Base-by-base conservation (phyloP, 2,113 vertebrate species). In the Picathartes gymnocephalus region DNA sequence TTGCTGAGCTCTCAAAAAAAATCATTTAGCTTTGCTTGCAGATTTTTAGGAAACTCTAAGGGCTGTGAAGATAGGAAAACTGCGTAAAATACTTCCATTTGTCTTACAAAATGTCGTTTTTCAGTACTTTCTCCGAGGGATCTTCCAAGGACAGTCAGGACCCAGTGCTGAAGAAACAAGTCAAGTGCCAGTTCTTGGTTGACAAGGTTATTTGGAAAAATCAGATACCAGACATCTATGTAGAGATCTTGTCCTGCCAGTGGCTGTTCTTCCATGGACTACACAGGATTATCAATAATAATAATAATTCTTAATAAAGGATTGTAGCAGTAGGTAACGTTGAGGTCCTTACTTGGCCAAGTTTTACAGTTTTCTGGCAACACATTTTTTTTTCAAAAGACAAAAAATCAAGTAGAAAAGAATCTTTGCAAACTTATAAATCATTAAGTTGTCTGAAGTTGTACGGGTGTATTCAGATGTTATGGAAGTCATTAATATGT, bases 1-100 rank as follows among this genome's bases (percentile, higher is more conserved):
- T 27, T 79, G 50, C 45, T 57, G 54, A 91, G 50, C 6, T 87
- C 74, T 85, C 48, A 72, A 94, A 88, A 88, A 78, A 91, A 68
- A 85, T 73, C 58, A 82, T 18, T 90, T 57, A 31, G 54, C 9
- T 81, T 89, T 81, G 11, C 53, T 65, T 91, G 53, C 39, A 76
- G 53, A 72, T 42, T 81, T 92, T 88, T 68, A 64, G 31, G 44
- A 82, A 92, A 37, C 15, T 68, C 24, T 47, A 31, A 64, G 53
- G 35, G 15, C 25, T 84, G 37, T 74, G 51, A 81, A 88, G 62
- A 47, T 7, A 42, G 48, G 71, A 81, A 81, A 82, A n/a, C 3
- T 62, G 11, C 19, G 57, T 69, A 35, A 94, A 92, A 54, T 80
- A 30, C 6, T 87, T 82, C 16, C 7, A 35, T 74, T 91, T 73